Evolutionary conservation across 2,113 vertebrate genomes (phyloP), one percentile per base, ranked within the genome.

Genomic region (Polyodon spathula): DNA sequence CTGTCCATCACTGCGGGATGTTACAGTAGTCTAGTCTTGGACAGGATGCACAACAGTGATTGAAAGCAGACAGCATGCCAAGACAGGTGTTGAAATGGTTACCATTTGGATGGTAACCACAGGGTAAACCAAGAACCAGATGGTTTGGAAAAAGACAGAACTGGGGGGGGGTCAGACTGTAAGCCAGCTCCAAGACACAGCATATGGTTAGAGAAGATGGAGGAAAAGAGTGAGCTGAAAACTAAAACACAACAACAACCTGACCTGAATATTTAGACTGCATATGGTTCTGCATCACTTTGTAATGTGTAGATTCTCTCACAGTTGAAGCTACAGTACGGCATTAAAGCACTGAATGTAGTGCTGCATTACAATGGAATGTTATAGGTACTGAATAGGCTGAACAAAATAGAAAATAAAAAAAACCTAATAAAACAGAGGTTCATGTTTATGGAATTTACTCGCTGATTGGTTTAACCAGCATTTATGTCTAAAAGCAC

Each of bases 151-250:
- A 61, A 66, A 40, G 60, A 63, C 16, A 56, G 67, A 15, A 58
- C 53, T 67, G 76, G 68, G 3, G 68, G 3, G 3, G 71, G 73
- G 71, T 70, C 71, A 62, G 70, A 56, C 61, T 72, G 70, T 68
- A 71, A 66, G 63, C 59, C 56, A 60, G 67, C 62, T 71, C 60
- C 66, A 66, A 58, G 63, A 62, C 55, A 52, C 37, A 58, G 14
- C 76, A 79, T 77, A 75, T 78, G 81, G 78, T 60, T 56, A 53
- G 67, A 43, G 68, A 54, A 68, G 66, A 41, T 37, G 3, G 50
- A 14, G 67, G 62, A 11, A 54, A 64, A 11, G 61, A 10, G 12
- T 50, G 48, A 50, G 48, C 48, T n/a, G 48, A n/a, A 14, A 50
- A 50, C 4, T 11, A 11, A 11, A 50, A 1, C 5, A 40, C 40